A percentile compares a stretch with the other conserved stretches of the same genome.
Evolutionary conservation across 2,113 vertebrate species (phyloP).

Genomic region (Montifringilla adamsi): DNA sequence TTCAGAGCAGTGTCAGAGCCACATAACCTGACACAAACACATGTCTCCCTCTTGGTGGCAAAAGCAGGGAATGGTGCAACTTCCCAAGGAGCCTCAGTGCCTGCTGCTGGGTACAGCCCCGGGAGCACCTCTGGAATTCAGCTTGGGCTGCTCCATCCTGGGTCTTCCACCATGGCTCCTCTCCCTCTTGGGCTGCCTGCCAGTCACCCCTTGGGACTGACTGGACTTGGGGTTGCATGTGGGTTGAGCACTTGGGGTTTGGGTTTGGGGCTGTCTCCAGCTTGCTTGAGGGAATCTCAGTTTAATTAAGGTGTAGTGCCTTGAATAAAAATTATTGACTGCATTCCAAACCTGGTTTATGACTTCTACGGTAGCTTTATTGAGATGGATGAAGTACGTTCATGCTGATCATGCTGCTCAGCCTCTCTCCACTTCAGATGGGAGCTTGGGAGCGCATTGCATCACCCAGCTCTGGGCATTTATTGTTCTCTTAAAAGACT

Average conservation of each 20-base stretch:
- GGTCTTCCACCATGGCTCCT: neutral
- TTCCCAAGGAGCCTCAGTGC: neutral
- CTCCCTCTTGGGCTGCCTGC: neutral
- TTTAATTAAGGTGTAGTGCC: neutral
- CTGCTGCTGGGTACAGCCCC: accelerated
- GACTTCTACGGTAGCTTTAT: neutral
- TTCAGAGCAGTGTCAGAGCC: neutral
- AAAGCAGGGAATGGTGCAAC: neutral
- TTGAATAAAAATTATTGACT: neutral
- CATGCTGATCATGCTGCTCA: neutral
- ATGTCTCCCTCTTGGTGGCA: neutral
- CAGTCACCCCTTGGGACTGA: neutral
- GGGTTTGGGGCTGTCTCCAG: neutral
- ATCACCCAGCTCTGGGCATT: neutral
- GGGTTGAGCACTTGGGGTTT: neutral
- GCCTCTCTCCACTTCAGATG: neutral
- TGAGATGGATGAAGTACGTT: neutral
- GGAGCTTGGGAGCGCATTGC: neutral
- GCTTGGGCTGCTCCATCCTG: accelerated
- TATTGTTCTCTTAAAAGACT: neutral
- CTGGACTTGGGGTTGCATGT: neutral
- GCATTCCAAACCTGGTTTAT: neutral
- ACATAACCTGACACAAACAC: too few species aligned
- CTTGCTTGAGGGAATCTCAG: neutral
- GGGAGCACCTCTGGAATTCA: neutral